phyloP scores from a whole-genome alignment of 2,113 vertebrate species.

The Probosciger aterrimus region DNA sequence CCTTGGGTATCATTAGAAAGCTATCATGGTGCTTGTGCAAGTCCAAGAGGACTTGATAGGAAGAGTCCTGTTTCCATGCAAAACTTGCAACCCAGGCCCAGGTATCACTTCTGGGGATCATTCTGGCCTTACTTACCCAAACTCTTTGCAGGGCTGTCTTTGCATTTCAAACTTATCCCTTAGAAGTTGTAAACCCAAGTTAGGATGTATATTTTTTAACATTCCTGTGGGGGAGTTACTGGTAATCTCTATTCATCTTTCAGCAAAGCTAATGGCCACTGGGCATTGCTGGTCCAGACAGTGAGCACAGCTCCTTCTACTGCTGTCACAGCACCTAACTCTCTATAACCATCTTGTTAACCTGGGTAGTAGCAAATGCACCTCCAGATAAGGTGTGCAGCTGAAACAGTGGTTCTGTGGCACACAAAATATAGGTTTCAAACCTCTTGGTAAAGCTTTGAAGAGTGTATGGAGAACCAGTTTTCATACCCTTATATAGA shows the following conservation, averaged over 20 bases:
- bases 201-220: not conserved
- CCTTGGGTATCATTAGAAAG: not conserved
- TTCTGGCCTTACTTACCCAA: not conserved
- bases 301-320: not conserved
- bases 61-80: not conserved
- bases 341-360: not conserved
- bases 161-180: not conserved
- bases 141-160: not conserved
- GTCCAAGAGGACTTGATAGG: not conserved
- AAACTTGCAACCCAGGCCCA: not conserved
- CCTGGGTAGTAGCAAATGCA: fast-evolving
- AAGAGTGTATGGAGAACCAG: not conserved
- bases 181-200: not conserved
- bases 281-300: not conserved
- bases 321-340: not conserved
- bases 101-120: fast-evolving
- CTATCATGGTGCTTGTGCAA: not conserved
- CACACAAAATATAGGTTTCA: not conserved
- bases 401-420: not conserved
- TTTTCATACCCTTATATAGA: not conserved
- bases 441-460: not conserved
- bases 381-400: not conserved
- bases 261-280: not conserved
- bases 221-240: not conserved
- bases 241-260: not conserved